phyloP scores from a whole-genome alignment of 2,113 vertebrate genomes.

The Nothobranchius kuhntae region DNA sequence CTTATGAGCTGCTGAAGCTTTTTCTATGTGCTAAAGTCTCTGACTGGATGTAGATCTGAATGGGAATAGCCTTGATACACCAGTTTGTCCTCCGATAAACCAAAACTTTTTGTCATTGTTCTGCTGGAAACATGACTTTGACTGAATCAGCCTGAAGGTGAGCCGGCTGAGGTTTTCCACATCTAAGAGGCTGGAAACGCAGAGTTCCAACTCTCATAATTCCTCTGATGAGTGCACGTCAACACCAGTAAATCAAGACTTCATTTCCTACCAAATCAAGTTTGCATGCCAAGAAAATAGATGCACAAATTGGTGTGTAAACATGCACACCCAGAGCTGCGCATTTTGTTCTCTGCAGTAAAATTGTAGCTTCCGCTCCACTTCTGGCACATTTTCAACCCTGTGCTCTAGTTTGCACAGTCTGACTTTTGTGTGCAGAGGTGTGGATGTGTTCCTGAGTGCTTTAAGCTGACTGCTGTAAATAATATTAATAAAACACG shows the following conservation, averaged over 20 bases:
- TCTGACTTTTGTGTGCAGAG: background rate
- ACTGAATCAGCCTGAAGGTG: background rate
- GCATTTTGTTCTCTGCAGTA: background rate
- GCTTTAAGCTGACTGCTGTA: too few relatives aligned
- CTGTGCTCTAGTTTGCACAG: background rate
- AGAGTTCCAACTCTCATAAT: background rate
- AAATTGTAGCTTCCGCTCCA: background rate
- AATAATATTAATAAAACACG: too few relatives aligned
- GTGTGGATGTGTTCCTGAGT: background rate
- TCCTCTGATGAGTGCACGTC: background rate
- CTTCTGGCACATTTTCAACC: background rate
- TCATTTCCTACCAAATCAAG: background rate
- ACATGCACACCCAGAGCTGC: background rate
- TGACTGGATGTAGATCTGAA: background rate
- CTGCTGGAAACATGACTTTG: background rate
- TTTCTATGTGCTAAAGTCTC: too few relatives aligned
- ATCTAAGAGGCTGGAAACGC: background rate
- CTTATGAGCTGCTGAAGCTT: background rate
- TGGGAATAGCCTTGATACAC: background rate
- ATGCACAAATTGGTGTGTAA: constrained; percentile 1
- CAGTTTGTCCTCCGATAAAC: background rate
- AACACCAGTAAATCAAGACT: background rate
- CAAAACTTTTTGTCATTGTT: background rate
- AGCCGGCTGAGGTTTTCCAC: background rate
- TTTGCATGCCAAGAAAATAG: background rate